Evolutionary conservation across 2,797 vertebrate genomes (phyloP), one percentile per base, ranked within the genome.

Genomic region (Poeciliopsis infans): DNA sequence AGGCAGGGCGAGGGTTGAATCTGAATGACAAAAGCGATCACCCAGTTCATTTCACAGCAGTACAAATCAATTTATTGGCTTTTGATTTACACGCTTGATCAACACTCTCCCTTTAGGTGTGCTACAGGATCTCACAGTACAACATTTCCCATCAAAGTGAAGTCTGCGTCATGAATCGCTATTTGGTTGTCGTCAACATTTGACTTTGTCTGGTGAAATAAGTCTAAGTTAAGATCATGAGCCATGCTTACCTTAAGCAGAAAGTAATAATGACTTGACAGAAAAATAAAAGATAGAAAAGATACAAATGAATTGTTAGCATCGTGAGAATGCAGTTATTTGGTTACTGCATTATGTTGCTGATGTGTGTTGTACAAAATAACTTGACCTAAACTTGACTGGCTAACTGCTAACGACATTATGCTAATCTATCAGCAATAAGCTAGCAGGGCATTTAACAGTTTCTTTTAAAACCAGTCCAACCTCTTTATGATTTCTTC

Each of bases 1-100:
- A 87, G 78, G 76, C 68, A 15, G 45, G 72, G 43, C 68, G 74
- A 80, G 66, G 85, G 73, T 51, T 51, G 82, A 46, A 15, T 45
- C 43, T 13, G 53, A 43, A 71, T 81, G 85, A 89, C 84, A n/a
- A 84, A 89, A 59, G 77, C 78, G 83, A 91, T 90, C 74, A 85
- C 88, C 84, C 33, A 51, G 46, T 75, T 70, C 71, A 47, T 89
- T 89, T 87, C 69, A 76, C 74, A 72, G 31, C 76, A 39, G 61
- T 75, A 45, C 25, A 68, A 77, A 89, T 89, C 83, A 51, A 87
- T 91, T 55, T 55, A 49, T 59, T 12, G 41, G 41, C 78, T 78
- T 86, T 87, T 88, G 39, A 83, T 89, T 86, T 80, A 79, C 82
- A 76, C 47, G 41, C n/a, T 47, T 78, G 55, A 87, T 82, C 64